These are phyloP conservation scores for Mesocentrotus franciscanus DNA, from an alignment of 53 echinoderm and acorn worm genomes.

Conservation along the genomic window DNA sequence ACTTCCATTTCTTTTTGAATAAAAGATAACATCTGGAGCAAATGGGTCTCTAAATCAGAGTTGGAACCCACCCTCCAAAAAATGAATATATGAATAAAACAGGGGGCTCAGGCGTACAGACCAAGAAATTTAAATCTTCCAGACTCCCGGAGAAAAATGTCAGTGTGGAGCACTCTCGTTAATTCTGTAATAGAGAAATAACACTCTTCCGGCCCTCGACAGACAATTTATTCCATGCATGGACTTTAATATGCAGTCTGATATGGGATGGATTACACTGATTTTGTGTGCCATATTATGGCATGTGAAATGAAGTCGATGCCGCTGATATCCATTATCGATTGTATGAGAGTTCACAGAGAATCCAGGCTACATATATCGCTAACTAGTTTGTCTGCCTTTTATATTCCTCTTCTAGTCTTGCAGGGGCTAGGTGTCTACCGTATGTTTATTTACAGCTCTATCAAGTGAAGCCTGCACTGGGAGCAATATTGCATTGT, in stretches of 20 bases:
- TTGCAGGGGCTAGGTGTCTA: no score
- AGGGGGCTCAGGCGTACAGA: no score
- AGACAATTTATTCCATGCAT: not conserved
- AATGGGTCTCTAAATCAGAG: no score
- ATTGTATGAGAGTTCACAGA: not conserved
- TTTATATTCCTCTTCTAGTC: not conserved
- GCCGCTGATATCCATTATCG: not conserved
- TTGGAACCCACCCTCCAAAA: no score
- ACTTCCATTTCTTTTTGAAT: no score
- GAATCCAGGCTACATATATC: not conserved
- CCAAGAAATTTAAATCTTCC: no score
- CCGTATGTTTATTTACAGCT: no score
- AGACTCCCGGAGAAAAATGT: no score
- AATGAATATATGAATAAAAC: no score
- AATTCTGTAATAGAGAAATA: not conserved
- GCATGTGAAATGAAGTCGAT: not conserved
- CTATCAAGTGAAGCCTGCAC: no score
- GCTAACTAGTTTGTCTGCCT: not conserved
- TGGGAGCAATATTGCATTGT: not conserved
- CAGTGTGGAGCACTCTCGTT: not conserved
- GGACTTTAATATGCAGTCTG: not conserved
- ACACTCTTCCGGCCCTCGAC: not conserved
- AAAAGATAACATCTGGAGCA: no score
- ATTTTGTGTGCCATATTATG: not conserved
- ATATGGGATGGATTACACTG: not conserved